These are phyloP conservation scores for Megaceryle alcyon DNA, from an alignment of 2,797 vertebrate genomes.

Conservation along the genomic window DNA sequence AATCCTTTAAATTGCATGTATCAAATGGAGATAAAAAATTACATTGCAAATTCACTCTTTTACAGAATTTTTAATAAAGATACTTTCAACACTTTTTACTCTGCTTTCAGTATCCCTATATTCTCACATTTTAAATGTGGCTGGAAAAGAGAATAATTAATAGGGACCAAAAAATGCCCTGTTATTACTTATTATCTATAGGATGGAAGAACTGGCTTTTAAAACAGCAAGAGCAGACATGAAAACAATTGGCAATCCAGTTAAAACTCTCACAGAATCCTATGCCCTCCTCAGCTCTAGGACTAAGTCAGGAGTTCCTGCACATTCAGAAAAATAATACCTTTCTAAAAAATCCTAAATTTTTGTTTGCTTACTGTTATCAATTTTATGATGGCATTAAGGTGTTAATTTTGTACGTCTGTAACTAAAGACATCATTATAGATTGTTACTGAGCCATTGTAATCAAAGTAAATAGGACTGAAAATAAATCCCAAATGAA, in stretches of 20 bases:
- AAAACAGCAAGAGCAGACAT: background rate
- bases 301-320: background rate
- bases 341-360: background rate
- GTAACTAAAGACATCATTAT: background rate
- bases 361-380: background rate
- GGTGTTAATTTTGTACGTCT: background rate
- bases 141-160: background rate
- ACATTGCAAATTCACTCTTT: background rate
- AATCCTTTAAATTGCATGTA: background rate
- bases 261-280: background rate
- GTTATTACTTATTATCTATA: background rate
- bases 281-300: background rate
- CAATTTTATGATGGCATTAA: background rate
- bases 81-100: background rate
- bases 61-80: background rate
- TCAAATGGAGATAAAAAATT: background rate
- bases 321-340: background rate
- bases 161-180: background rate
- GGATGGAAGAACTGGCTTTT: background rate
- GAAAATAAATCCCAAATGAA: background rate
- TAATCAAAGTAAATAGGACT: slow-evolving; percentile 22
- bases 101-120: background rate
- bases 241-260: background rate
- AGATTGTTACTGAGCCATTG: background rate
- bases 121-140: background rate